Conservation (phyloP, 2,888 invertebrate genomes). For the Brachyopa scutellaris region DNA sequence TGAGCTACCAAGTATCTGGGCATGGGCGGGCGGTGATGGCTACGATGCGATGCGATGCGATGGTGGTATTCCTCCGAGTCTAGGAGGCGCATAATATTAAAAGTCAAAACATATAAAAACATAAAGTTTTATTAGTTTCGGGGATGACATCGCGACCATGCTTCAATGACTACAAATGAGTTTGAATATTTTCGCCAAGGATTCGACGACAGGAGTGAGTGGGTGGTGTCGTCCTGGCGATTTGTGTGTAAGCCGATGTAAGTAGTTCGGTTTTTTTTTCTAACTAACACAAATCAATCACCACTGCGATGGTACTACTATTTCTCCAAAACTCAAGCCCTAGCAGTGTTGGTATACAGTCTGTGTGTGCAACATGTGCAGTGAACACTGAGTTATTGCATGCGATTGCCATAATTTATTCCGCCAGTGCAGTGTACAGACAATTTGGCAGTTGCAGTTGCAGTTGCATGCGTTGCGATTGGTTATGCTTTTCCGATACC, state of each 20-base stretch:
- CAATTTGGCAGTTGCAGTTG: conserved; percentile 34
- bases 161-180: conserved; percentile 70
- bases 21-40: conserved; percentile 20
- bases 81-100: conserved; percentile 60
- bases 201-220: not conserved
- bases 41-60: too few species aligned
- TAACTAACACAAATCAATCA: conserved; percentile 51
- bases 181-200: conserved; percentile 43
- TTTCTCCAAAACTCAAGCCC: not conserved
- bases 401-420: conserved; percentile 44
- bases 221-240: not conserved
- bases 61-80: conserved; percentile 58
- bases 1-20: conserved; percentile 60
- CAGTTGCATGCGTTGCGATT: conserved; percentile 34
- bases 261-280: conserved; percentile 33
- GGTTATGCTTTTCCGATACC: conserved; percentile 52
- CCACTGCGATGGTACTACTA: conserved; percentile 2
- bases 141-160: conserved; percentile 58
- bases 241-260: conserved; percentile 7
- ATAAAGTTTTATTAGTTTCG: conserved; percentile 71
- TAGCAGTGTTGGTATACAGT: not conserved
- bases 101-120: conserved; percentile 72
- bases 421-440: conserved; percentile 25
- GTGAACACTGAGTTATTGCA: conserved; percentile 57
- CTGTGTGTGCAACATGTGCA: conserved; percentile 52